Conservation (phyloP, 2,888 invertebrate species). For the Molorchus minor region DNA sequence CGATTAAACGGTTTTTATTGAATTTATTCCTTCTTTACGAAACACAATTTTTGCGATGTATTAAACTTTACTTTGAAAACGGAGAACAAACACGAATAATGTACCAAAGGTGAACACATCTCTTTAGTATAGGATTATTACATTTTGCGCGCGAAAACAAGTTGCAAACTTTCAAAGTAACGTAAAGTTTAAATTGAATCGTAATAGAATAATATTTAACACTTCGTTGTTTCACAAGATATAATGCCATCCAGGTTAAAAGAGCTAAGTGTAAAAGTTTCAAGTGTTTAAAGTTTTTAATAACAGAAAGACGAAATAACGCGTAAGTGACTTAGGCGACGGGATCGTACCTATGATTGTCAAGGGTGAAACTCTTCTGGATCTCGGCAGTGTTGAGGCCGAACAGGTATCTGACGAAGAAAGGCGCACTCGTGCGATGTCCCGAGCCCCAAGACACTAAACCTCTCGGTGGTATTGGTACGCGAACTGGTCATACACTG, state of each 20-base stretch:
- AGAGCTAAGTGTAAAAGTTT: conserved; percentile 31
- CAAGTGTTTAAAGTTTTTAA: too few species aligned
- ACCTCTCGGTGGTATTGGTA: conserved; percentile 36
- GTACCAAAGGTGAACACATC: conserved; percentile 30
- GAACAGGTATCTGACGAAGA: conserved; percentile 18
- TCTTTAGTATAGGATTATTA: conserved; percentile 27
- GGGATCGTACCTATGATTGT: conserved; percentile 37
- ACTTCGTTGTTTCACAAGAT: conserved; percentile 37
- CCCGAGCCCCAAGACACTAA: conserved; percentile 3
- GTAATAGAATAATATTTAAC: conserved; percentile 40
- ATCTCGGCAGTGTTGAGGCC: conserved; percentile 13
- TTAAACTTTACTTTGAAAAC: not conserved
- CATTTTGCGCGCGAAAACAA: conserved; percentile 37
- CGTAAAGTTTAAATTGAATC: conserved; percentile 41
- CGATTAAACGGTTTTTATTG: too few species aligned
- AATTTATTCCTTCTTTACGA: too few species aligned
- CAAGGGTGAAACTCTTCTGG: conserved; percentile 24
- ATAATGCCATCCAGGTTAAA: conserved; percentile 30
- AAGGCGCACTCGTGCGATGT: conserved; percentile 9
- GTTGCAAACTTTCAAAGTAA: conserved; percentile 38
- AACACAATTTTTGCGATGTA: not conserved
- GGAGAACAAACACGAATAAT: not conserved
- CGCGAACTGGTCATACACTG: conserved; percentile 51
- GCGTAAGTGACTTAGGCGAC: too few species aligned
- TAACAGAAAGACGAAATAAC: conserved; percentile 13